Evolutionary conservation across 2,113 vertebrate genomes (phyloP).

Genomic region (Echinops telfairi): DNA sequence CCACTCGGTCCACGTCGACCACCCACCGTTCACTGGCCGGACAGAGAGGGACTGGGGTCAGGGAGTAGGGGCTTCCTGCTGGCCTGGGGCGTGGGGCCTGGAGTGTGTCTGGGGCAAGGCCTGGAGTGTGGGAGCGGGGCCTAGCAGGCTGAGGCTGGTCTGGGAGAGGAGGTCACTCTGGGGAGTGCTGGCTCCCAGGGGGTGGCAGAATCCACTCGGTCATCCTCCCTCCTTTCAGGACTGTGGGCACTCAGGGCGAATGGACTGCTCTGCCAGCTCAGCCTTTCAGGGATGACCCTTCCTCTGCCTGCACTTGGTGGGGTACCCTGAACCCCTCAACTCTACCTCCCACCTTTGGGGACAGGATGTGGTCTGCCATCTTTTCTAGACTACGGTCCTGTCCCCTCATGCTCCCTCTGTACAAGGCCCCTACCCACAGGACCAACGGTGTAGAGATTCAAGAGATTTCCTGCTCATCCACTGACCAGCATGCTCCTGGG

Average conservation of each 20-base stretch:
- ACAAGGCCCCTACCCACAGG: not conserved
- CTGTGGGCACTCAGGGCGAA: not conserved
- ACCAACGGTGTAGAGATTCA: not conserved
- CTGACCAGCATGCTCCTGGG: not conserved
- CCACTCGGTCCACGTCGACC: constrained; percentile 99
- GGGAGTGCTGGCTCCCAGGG: not conserved
- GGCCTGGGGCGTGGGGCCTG: constrained; percentile 19
- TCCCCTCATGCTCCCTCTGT: not conserved
- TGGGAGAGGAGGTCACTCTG: not conserved
- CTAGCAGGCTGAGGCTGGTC: not conserved
- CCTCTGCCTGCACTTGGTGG: not conserved
- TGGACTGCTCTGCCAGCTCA: not conserved
- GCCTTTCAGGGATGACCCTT: not conserved
- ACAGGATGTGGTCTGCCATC: too few relatives aligned
- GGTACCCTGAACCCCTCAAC: not conserved
- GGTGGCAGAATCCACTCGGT: not conserved
- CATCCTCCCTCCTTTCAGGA: not conserved
- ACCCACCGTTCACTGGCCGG: constrained; percentile 96
- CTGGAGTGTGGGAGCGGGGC: not conserved
- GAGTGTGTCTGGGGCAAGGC: constrained; percentile 7
- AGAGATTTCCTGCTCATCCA: not conserved
- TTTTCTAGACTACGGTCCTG: constrained; percentile 22
- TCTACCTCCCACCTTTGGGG: not conserved
- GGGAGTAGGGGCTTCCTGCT: constrained; percentile 68
- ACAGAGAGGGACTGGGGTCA: constrained; percentile 86